Conservation (phyloP, 2,797 vertebrate species). For the Acrossocheilus wenchowensis region DNA sequence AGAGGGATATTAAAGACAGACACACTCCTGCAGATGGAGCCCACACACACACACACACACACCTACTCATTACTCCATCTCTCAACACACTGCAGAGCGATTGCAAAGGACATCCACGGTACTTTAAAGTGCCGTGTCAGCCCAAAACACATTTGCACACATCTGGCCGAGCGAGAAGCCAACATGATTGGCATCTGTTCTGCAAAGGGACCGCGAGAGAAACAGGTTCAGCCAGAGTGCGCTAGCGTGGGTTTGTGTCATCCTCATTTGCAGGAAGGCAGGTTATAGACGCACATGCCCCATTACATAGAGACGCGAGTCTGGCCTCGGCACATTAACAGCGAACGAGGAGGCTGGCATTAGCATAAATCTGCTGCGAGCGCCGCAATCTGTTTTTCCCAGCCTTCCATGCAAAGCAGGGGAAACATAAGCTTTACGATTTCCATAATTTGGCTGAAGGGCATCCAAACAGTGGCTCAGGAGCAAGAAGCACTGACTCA, state of each 20-base stretch:
- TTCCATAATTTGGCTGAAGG: conserved; percentile 68
- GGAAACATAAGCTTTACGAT: conserved; percentile 62
- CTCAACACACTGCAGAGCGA: conserved; percentile 37
- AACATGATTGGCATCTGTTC: conserved; percentile 58
- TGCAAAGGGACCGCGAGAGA: conserved; percentile 52
- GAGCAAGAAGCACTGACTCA: conserved; percentile 62
- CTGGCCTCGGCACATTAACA: conserved; percentile 47
- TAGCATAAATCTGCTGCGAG: conserved; percentile 58
- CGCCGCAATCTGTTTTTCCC: conserved; percentile 55
- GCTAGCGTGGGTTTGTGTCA: conserved; percentile 38
- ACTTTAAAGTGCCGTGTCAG: conserved; percentile 50
- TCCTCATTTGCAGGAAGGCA: conserved; percentile 34
- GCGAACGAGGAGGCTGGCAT: conserved; percentile 51
- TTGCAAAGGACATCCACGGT: conserved; percentile 53
- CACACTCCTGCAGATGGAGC: conserved; percentile 43
- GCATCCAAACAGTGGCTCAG: conserved; percentile 60
- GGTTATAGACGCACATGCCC: conserved; percentile 42
- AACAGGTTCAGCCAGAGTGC: conserved; percentile 63
- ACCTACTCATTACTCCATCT: conserved; percentile 50
- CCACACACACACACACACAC: conserved; percentile 3
- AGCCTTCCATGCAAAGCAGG: conserved; percentile 52
- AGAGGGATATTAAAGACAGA: conserved; percentile 58
- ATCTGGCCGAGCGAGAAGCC: conserved; percentile 56
- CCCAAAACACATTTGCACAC: conserved; percentile 42
- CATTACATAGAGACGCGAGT: conserved; percentile 35